A percentile compares a stretch with the other conserved stretches of the same genome.
phyloP scores from a whole-genome alignment of 1,140 invertebrate genomes.

The Aradophagus sp. region DNA sequence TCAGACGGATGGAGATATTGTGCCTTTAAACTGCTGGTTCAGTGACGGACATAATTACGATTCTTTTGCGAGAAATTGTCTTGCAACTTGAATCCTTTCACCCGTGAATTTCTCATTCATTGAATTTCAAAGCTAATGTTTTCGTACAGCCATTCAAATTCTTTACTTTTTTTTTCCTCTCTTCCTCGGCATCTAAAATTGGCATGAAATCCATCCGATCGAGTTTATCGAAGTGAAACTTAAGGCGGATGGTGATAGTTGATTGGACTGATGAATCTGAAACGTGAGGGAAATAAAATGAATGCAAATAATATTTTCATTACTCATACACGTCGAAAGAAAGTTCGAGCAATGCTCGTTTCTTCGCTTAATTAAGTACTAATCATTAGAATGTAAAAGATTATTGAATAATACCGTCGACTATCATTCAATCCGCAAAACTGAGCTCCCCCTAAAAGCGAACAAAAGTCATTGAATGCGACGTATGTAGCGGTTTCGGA shows the following conservation, averaged over 20 bases:
- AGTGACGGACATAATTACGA: constrained; percentile 8
- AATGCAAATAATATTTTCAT: constrained; percentile 18
- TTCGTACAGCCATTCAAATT: constrained; percentile 30
- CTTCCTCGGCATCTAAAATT: constrained; percentile 42
- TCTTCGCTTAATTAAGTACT: constrained; percentile 10
- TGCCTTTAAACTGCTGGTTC: not conserved
- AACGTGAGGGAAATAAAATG: constrained; percentile 35
- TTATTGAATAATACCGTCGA: too few relatives aligned
- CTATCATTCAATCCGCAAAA: too few relatives aligned
- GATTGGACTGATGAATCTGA: constrained; percentile 38
- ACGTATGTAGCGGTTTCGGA: constrained; percentile 49
- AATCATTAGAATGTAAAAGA: too few relatives aligned
- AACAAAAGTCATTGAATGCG: constrained; percentile 36
- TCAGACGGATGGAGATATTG: too few relatives aligned
- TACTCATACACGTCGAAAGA: constrained; percentile 14
- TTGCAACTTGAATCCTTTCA: constrained; percentile 15
- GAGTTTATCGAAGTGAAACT: constrained; percentile 44
- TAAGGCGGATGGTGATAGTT: constrained; percentile 23
- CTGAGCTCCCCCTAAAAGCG: too few relatives aligned
- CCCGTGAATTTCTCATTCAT: constrained; percentile 22
- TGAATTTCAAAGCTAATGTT: constrained; percentile 31
- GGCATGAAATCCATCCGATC: constrained; percentile 33
- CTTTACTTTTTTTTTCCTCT: too few relatives aligned
- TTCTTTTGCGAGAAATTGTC: constrained; percentile 21
- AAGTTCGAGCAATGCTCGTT: constrained; percentile 10